Conservation (phyloP, 2,113 vertebrate genomes). For the Macquaria ambigua region DNA sequence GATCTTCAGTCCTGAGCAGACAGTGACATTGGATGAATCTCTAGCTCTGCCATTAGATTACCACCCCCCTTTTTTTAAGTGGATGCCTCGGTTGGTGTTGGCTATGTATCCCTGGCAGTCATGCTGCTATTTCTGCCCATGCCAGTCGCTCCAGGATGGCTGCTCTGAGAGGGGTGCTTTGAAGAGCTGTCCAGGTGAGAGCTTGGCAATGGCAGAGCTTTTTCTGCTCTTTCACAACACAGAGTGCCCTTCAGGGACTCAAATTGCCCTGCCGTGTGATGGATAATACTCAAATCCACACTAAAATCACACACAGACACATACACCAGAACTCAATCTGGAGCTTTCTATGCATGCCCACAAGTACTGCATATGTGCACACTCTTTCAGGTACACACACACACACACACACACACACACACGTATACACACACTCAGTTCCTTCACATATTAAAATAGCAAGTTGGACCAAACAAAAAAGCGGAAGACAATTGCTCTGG, state of each 20-base stretch:
- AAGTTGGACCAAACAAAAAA: slow-evolving; percentile 56
- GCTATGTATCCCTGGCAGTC: slow-evolving; percentile 47
- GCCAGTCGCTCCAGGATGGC: slow-evolving; percentile 67
- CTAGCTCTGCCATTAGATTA: slow-evolving; percentile 28
- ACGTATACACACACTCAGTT: slow-evolving; percentile 9
- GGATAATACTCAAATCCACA: slow-evolving; percentile 67
- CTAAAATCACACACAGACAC: slow-evolving; percentile 40
- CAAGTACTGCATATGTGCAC: slow-evolving; percentile 5
- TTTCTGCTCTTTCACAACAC: slow-evolving; percentile 67
- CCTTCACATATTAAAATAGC: slow-evolving; percentile 52
- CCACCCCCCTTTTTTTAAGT: slow-evolving; percentile 23
- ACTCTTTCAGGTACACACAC: slow-evolving; percentile 14
- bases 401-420: slow-evolving; percentile 20
- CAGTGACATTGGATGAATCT: slow-evolving; percentile 40
- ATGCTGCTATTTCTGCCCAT: slow-evolving; percentile 62
- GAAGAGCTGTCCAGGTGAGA: slow-evolving; percentile 79
- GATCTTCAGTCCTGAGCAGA: slow-evolving; percentile 30
- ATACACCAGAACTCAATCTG: slow-evolving; percentile 21
- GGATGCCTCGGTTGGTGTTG: slow-evolving; percentile 35
- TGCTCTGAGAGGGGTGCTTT: slow-evolving; percentile 64
- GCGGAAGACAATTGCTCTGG: slow-evolving; percentile 53
- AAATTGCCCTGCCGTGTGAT: slow-evolving; percentile 65
- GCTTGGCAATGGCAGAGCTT: slow-evolving; percentile 66
- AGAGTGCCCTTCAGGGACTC: slow-evolving; percentile 66
- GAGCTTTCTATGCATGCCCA: slow-evolving; percentile 19